A percentile compares a stretch with the other conserved stretches of the same genome.
Evolutionary conservation across 2,888 invertebrate species (phyloP).

Genomic region (Clusia tigrina): DNA sequence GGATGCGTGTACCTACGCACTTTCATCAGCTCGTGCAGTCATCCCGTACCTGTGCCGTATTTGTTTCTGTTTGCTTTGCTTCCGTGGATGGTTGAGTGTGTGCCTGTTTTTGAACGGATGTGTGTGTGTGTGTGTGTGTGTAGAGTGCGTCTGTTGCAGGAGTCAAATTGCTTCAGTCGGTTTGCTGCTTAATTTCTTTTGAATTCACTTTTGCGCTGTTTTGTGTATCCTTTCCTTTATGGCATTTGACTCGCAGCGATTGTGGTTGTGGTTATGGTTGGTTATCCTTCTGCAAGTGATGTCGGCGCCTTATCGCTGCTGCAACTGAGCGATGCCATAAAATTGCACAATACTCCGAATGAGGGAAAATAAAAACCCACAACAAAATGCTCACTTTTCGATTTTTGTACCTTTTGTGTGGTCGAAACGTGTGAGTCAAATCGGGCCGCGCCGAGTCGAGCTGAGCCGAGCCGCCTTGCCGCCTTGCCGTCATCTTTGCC

Average conservation of each 20-base stretch:
- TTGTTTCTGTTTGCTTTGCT: not conserved
- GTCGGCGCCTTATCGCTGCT: not conserved
- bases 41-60: no score
- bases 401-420: no score
- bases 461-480: no score
- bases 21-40: no score
- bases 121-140: slow-evolving; percentile 3
- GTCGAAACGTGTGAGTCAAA: no score
- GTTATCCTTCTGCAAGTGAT: not conserved
- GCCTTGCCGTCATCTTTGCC: no score
- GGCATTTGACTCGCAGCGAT: not conserved
- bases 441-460: no score
- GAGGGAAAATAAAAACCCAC: not conserved
- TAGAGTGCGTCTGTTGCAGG: not conserved
- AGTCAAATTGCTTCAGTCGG: not conserved
- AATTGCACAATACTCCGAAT: no score
- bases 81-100: not conserved
- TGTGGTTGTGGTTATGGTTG: not conserved
- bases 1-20: no score
- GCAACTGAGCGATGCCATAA: not conserved
- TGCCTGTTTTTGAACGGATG: not conserved
- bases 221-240: not conserved
- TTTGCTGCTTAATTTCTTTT: not conserved
- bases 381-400: not conserved
- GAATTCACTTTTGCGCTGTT: not conserved